phyloP scores from a whole-genome alignment of 2,113 vertebrate genomes.

The Oriolus oriolus region DNA sequence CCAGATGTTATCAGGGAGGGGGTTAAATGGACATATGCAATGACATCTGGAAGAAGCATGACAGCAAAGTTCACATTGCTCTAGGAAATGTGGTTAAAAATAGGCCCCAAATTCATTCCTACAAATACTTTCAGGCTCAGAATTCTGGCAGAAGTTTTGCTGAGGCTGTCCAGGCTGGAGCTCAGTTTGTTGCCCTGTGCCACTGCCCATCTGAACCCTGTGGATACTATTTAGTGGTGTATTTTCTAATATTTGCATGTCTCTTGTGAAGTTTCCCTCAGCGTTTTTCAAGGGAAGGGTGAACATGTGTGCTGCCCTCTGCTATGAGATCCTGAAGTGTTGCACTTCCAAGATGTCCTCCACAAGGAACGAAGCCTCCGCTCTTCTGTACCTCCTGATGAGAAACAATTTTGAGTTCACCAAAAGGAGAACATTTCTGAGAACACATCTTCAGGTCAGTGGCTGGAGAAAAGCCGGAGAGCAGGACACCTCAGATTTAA shows the following conservation, averaged over 20 bases:
- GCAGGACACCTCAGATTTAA: not conserved
- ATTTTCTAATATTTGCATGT: not conserved
- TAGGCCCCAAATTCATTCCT: not conserved
- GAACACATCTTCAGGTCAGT: constrained; percentile 93
- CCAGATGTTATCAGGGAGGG: not conserved
- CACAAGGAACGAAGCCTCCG: constrained; percentile 87
- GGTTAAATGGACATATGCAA: not conserved
- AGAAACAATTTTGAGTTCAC: constrained; percentile 96
- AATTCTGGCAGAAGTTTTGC: not conserved
- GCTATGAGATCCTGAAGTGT: constrained; percentile 94
- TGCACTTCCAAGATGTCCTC: constrained; percentile 90
- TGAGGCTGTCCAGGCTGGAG: not conserved
- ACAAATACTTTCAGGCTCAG: not conserved
- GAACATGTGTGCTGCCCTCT: constrained; percentile 90
- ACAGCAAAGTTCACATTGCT: not conserved
- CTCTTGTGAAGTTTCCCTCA: constrained; percentile 82
- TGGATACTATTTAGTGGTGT: not conserved
- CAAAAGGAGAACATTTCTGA: constrained; percentile 90
- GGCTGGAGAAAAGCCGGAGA: not conserved
- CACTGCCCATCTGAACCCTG: not conserved
- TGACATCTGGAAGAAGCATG: not conserved
- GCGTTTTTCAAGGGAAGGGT: constrained; percentile 94
- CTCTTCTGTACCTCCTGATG: constrained; percentile 96
- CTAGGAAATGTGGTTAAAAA: not conserved
- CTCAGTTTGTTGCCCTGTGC: not conserved